phyloP scores from a whole-genome alignment of 2,888 invertebrate species.

The Ectropis crepuscularia region DNA sequence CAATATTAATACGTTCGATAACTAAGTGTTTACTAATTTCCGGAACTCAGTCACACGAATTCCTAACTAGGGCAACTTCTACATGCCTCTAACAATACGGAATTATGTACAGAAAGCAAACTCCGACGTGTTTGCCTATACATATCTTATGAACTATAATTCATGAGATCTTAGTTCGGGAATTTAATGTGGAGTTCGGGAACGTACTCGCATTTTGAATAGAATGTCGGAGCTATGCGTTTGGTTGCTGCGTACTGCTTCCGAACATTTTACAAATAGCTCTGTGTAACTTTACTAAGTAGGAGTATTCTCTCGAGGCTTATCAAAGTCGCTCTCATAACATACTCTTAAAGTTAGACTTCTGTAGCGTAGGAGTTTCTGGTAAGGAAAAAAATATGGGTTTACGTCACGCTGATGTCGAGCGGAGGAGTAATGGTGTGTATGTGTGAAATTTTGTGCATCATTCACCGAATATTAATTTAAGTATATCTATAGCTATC shows the following conservation, averaged over 20 bases:
- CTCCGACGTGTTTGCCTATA: conserved; percentile 29
- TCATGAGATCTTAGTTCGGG: conserved; percentile 23
- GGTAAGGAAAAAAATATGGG: too few species aligned
- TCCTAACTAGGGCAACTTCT: conserved; percentile 20
- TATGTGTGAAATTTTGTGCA: too few species aligned
- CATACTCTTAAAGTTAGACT: too few species aligned
- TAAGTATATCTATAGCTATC: too few species aligned
- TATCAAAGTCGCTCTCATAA: too few species aligned
- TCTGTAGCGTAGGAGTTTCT: too few species aligned
- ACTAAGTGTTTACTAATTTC: conserved; percentile 35
- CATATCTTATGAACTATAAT: conserved; percentile 26
- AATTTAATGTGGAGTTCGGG: conserved; percentile 23
- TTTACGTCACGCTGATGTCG: too few species aligned
- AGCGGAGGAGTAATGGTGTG: too few species aligned
- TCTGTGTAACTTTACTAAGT: too few species aligned
- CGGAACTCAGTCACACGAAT: conserved; percentile 28
- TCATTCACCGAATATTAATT: too few species aligned
- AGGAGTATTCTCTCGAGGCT: too few species aligned
- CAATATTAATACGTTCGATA: conserved; percentile 24
- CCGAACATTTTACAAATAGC: too few species aligned
- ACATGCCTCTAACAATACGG: conserved; percentile 25
- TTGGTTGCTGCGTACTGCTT: not conserved
- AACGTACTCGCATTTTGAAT: conserved; percentile 6
- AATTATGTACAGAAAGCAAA: conserved; percentile 30
- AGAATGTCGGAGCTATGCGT: conserved; percentile 15